A percentile compares a stretch with the other conserved stretches of the same genome.
Evolutionary conservation across 1,140 invertebrate species (phyloP).

Genomic region (Temnothorax nylanderi): DNA sequence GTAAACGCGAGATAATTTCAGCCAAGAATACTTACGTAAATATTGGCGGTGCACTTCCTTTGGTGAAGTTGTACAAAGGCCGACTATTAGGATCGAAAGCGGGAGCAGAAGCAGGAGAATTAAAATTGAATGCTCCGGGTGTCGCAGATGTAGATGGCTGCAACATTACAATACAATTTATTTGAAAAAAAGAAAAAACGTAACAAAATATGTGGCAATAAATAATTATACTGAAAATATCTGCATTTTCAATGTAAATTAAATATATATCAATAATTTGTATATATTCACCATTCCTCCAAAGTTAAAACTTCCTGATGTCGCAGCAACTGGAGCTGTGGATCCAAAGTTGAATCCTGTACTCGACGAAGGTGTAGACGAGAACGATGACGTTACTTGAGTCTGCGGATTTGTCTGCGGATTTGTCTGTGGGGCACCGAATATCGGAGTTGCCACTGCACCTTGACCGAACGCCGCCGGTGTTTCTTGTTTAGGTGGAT

Average conservation of each 20-base stretch:
- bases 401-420: slow-evolving; percentile 61
- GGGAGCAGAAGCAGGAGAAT: slow-evolving; percentile 72
- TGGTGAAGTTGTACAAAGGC: slow-evolving; percentile 84
- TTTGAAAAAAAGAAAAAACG: not conserved
- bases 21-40: slow-evolving; percentile 80
- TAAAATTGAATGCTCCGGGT: slow-evolving; percentile 79
- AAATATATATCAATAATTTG: not conserved
- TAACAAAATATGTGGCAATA: slow-evolving; percentile 13
- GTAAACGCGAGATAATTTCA: not conserved
- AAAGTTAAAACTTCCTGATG: slow-evolving; percentile 78
- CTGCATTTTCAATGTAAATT: not conserved
- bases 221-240: not conserved
- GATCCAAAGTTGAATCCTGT: slow-evolving; percentile 77
- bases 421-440: slow-evolving; percentile 73
- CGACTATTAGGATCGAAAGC: slow-evolving; percentile 81
- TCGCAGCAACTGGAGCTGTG: slow-evolving; percentile 57
- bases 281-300: slow-evolving; percentile 71
- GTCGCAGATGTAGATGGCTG: slow-evolving; percentile 71
- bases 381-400: slow-evolving; percentile 67
- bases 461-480: slow-evolving; percentile 74
- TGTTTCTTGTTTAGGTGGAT: slow-evolving; percentile 75
- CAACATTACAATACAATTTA: slow-evolving; percentile 36
- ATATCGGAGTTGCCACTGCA: slow-evolving; percentile 69
- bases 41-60: slow-evolving; percentile 77
- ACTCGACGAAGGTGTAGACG: slow-evolving; percentile 67